A percentile compares a stretch with the other conserved stretches of the same genome.
These are phyloP conservation scores for Psittacula derbiana DNA, from an alignment of 2,797 vertebrate genomes.

Conservation along the genomic window DNA sequence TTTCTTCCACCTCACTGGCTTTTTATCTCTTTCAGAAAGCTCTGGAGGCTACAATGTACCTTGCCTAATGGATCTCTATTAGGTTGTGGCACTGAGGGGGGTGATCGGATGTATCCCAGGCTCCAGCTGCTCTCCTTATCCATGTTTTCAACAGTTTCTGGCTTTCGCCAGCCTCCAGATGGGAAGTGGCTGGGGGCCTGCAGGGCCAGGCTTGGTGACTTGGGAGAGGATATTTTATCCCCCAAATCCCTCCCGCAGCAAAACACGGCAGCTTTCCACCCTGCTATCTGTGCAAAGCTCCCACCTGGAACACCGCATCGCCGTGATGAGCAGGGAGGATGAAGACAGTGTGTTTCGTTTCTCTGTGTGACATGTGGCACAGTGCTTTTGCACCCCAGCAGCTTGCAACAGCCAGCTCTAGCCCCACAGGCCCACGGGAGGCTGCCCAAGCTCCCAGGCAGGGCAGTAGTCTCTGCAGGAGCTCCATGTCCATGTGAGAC, in stretches of 20 bases:
- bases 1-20: slow-evolving; percentile 17
- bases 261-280: neutral
- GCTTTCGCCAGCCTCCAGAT: neutral
- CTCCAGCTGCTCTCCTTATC: slow-evolving; percentile 17
- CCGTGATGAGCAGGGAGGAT: neutral
- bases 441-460: neutral
- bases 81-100: neutral
- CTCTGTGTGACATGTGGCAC: accelerated
- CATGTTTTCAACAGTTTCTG: neutral
- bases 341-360: accelerated
- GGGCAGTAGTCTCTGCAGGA: neutral
- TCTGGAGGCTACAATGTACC: slow-evolving; percentile 20
- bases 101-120: neutral
- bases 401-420: accelerated
- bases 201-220: neutral
- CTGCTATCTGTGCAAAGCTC: neutral
- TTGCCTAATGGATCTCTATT: slow-evolving; percentile 35
- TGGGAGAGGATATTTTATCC: neutral
- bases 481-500: accelerated
- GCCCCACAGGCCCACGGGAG: accelerated
- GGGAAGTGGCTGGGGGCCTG: neutral
- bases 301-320: accelerated
- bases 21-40: slow-evolving; percentile 20
- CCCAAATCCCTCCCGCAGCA: neutral
- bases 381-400: accelerated